A percentile compares a stretch with the other conserved stretches of the same genome.
These are phyloP conservation scores for Sebastiscus tertius DNA, from an alignment of 2,797 vertebrate species.

Conservation along the genomic window DNA sequence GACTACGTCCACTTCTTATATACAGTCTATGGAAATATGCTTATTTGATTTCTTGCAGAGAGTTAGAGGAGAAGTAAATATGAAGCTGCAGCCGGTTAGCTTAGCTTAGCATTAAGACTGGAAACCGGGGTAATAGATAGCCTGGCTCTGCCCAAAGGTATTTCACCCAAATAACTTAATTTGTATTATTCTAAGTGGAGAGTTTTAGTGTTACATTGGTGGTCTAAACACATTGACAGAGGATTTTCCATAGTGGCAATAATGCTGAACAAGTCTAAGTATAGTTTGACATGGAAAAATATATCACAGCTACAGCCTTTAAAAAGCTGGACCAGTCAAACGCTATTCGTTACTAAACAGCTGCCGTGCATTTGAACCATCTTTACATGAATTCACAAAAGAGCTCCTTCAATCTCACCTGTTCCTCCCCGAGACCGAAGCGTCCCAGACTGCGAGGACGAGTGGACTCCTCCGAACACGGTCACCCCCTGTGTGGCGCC, in stretches of 20 bases:
- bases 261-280: neutral
- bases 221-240: neutral
- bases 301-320: neutral
- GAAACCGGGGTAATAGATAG: neutral
- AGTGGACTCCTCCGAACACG: slow-evolving; percentile 97
- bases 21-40: neutral
- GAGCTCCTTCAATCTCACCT: slow-evolving; percentile 77
- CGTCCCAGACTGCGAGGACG: slow-evolving; percentile 96
- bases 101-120: neutral
- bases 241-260: neutral
- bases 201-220: neutral
- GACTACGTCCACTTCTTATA: too few relatives aligned
- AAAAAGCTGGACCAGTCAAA: neutral
- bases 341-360: neutral
- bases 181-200: neutral
- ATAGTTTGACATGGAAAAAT: neutral
- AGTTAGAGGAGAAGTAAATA: neutral
- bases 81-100: neutral
- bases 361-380: neutral
- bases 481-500: slow-evolving; percentile 93
- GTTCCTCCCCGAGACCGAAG: slow-evolving; percentile 95
- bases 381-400: neutral
- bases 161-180: neutral
- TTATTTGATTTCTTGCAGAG: neutral
- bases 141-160: neutral